A percentile compares a stretch with the other conserved stretches of the same genome.
Evolutionary conservation across 2,888 invertebrate genomes (phyloP).

Genomic region (Idaea dimidiata): DNA sequence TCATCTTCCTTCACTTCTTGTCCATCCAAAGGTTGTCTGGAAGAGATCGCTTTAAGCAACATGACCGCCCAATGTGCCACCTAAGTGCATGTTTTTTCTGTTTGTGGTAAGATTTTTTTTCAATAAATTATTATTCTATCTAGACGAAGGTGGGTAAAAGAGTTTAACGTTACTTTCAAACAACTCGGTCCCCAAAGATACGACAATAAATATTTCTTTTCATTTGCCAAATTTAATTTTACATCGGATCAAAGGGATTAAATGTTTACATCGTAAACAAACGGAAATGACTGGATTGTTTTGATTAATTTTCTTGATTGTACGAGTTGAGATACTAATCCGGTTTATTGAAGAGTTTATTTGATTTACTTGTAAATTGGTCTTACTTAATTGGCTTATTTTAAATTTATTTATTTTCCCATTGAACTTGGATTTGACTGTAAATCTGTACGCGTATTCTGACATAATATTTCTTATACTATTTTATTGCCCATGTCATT

Average conservation of each 20-base stretch:
- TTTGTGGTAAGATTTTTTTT: too few species aligned
- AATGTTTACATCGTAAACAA: conserved; percentile 13
- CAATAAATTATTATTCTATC: too few species aligned
- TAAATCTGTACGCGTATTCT: too few species aligned
- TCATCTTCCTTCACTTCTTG: too few species aligned
- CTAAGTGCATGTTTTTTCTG: too few species aligned
- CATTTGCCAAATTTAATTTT: conserved; percentile 22
- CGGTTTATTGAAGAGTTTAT: conserved; percentile 3
- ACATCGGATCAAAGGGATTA: conserved; percentile 17
- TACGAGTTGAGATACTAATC: conserved; percentile 7
- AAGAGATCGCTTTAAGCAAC: too few species aligned
- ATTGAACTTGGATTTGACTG: too few species aligned
- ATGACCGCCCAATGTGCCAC: too few species aligned
- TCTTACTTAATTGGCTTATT: background rate
- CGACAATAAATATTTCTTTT: conserved; percentile 21
- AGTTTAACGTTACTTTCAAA: conserved; percentile 8
- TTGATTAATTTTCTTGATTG: conserved; percentile 3
- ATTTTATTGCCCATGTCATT: too few species aligned
- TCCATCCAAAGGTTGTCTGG: too few species aligned
- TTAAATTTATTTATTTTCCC: too few species aligned
- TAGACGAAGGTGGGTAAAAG: conserved; percentile 4
- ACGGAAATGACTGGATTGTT: conserved; percentile 1
- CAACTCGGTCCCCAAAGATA: conserved; percentile 3
- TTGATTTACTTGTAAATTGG: background rate
- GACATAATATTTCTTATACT: too few species aligned